Evolutionary conservation across 2,797 vertebrate genomes (phyloP).

Genomic region (Peromyscus nudipes): DNA sequence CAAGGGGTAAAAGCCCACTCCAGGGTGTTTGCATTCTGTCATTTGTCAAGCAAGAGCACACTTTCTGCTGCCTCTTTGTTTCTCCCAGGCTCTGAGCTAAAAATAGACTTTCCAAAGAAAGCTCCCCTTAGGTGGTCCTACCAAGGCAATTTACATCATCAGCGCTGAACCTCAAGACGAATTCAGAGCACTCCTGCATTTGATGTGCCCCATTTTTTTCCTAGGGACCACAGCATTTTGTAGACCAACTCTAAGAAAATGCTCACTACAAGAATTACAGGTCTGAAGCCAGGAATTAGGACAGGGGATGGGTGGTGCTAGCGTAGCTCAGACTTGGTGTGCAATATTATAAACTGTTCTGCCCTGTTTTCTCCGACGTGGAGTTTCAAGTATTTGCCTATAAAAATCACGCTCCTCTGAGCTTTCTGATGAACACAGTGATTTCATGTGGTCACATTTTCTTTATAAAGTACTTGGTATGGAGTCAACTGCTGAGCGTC

Average conservation of each 20-base stretch:
- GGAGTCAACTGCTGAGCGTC: neutral
- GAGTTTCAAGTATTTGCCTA: slow-evolving; percentile 49
- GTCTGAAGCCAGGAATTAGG: slow-evolving; percentile 37
- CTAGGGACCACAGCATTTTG: slow-evolving; percentile 21
- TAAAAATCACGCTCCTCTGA: neutral
- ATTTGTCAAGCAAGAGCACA: slow-evolving; percentile 37
- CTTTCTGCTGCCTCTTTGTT: slow-evolving; percentile 73
- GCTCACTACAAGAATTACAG: neutral
- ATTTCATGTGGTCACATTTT: neutral
- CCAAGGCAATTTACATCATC: slow-evolving; percentile 78
- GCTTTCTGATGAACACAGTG: neutral
- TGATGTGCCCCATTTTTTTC: slow-evolving; percentile 42
- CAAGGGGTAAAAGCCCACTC: slow-evolving; percentile 1
- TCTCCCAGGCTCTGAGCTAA: slow-evolving; percentile 72
- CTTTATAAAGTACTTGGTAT: neutral
- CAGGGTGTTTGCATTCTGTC: slow-evolving; percentile 48
- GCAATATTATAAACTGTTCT: neutral
- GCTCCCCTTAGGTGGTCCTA: slow-evolving; percentile 78
- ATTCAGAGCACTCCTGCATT: slow-evolving; percentile 60
- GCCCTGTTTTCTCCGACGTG: neutral
- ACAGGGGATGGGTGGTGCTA: neutral
- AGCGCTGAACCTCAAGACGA: slow-evolving; percentile 60
- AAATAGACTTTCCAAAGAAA: slow-evolving; percentile 82
- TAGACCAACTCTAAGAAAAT: slow-evolving; percentile 12
- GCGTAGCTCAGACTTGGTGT: neutral